Percentiles rank a stretch among this genome's conserved stretches.
phyloP scores from a whole-genome alignment of 2,888 invertebrate genomes.

The Bimastos eiseni region DNA sequence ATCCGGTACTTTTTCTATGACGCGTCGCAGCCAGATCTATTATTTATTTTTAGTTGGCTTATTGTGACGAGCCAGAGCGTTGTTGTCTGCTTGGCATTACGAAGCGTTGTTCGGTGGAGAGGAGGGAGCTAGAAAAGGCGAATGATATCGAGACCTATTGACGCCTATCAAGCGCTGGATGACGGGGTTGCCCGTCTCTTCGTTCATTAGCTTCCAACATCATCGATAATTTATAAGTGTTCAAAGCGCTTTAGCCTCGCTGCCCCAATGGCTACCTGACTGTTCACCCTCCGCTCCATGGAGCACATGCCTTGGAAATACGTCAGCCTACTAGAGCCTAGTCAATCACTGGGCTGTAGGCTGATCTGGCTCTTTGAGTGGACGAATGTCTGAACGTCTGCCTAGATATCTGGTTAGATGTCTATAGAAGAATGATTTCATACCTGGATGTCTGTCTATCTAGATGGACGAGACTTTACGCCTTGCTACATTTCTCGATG shows the following conservation, averaged over 20 bases:
- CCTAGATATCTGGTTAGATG: not conserved
- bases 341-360: not conserved
- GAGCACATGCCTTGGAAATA: not conserved
- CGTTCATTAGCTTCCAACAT: not conserved
- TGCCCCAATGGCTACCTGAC: not conserved
- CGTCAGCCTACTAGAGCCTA: not conserved
- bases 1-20: conserved; percentile 13
- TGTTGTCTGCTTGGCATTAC: not conserved
- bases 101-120: not conserved
- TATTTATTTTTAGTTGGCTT: not conserved
- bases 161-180: not conserved
- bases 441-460: not conserved
- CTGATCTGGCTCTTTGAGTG: not conserved
- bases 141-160: not conserved
- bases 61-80: too few species aligned
- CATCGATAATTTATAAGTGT: not conserved
- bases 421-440: too few species aligned
- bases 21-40: not conserved
- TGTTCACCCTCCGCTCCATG: not conserved
- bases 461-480: not conserved
- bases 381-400: not conserved
- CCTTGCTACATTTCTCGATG: not conserved
- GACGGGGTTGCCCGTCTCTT: too few species aligned
- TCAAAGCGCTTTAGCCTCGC: not conserved
- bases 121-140: not conserved